Base-by-base conservation (phyloP, 2,888 invertebrate genomes). In the Hypselothyrea guttata region DNA sequence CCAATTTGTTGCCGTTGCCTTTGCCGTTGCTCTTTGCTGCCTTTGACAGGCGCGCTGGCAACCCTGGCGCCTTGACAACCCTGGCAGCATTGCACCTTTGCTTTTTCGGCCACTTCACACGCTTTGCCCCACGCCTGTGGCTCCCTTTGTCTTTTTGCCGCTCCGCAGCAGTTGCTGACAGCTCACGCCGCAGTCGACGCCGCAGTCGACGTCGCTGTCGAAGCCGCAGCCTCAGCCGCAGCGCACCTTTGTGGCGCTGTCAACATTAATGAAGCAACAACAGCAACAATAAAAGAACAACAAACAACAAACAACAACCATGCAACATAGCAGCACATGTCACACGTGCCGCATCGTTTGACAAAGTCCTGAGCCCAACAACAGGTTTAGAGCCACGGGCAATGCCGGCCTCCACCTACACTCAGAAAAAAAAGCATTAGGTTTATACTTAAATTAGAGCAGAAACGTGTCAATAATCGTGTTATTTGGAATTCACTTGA, bases 201-300 rank as follows among this genome's bases (percentile, higher is more conserved):
- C n/a, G n/a, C n/a, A n/a, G n/a, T n/a, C n/a, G n/a, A n/a, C n/a
- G n/a, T n/a, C n/a, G n/a, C n/a, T n/a, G n/a, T n/a, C n/a, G n/a
- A n/a, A n/a, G 59, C 68, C 61, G 48, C 59, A 75, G n/a, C n/a
- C n/a, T n/a, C n/a, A n/a, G 48, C 67, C 46, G 34, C 33, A 59
- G 44, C 56, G 52, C 64, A 71, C 60, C 78, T 77, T 74, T 84
- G 78, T 68, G 62, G 51, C 33, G 59, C 57, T 77, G 78, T 74
- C 71, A 84, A 53, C 69, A 54, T 69, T 82, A 81, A 79, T 75
- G 77, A 76, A 76, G 65, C 82, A 76, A 41, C 58, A 42, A 56
- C 41, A 60, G 33, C 22, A 34, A 7, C 44, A 52, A 46, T 12
- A 44, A 15, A 40, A 3, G 33, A 53, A 31, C 35, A 18, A 22